A percentile compares a stretch with the other conserved stretches of the same genome.
phyloP scores from a whole-genome alignment of 2,797 vertebrate species.

The Antrozous pallidus region DNA sequence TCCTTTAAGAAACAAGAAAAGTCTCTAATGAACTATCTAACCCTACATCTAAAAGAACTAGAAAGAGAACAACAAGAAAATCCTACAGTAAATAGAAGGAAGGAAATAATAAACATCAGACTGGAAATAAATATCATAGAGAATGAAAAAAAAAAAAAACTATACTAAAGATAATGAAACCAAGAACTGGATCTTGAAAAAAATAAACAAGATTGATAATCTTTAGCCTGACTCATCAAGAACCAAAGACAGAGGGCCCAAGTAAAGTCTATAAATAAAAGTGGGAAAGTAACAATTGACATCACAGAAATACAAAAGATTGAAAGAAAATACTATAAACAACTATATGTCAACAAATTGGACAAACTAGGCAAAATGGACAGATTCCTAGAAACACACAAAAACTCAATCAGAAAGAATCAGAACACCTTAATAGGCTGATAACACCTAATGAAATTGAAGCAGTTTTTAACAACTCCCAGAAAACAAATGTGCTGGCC shows the following conservation, averaged over 20 bases:
- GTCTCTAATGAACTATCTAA: background rate
- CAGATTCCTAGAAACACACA: background rate
- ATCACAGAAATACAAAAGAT: background rate
- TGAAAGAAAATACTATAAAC: background rate
- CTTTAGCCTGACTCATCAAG: background rate
- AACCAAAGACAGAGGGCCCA: background rate
- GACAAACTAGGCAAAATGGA: background rate
- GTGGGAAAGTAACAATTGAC: background rate
- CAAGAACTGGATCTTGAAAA: background rate
- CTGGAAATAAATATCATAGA: background rate
- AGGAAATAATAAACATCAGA: background rate
- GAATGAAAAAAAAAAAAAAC: background rate
- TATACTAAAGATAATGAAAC: background rate
- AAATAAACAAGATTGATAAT: background rate
- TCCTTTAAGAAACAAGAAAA: background rate
- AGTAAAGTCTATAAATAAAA: background rate
- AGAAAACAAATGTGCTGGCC: background rate
- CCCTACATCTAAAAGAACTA: background rate
- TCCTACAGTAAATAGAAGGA: background rate
- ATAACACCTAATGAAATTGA: background rate
- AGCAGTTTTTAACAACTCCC: background rate
- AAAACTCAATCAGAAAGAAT: background rate
- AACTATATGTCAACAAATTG: background rate
- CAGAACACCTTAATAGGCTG: background rate
- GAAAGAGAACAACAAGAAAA: background rate